phyloP scores from a whole-genome alignment of 2,888 invertebrate species.

The Drosophila atripex region DNA sequence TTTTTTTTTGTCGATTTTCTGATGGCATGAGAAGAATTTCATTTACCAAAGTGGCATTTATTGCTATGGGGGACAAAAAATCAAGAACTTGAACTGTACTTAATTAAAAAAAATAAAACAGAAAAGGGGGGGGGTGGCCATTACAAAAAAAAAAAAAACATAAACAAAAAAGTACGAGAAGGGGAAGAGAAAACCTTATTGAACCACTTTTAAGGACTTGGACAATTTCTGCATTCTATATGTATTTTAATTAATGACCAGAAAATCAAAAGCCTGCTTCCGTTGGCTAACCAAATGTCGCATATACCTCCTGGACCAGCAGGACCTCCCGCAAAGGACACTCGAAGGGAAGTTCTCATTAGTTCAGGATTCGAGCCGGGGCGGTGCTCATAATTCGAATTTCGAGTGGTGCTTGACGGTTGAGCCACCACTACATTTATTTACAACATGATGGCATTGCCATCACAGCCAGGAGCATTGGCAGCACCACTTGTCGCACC shows the following conservation, averaged over 20 bases:
- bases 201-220: slow-evolving; percentile 41
- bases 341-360: slow-evolving; percentile 7
- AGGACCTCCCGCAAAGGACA: neutral
- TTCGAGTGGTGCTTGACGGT: slow-evolving; percentile 54
- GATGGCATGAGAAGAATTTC: slow-evolving; percentile 34
- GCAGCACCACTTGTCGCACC: slow-evolving; percentile 29
- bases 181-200: neutral
- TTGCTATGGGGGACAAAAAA: slow-evolving; percentile 26
- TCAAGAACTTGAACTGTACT: slow-evolving; percentile 30
- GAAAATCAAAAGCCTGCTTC: slow-evolving; percentile 9
- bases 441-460: slow-evolving; percentile 40
- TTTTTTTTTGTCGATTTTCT: too few relatives aligned
- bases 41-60: slow-evolving; percentile 50
- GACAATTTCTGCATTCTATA: slow-evolving; percentile 27
- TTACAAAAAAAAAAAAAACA: neutral
- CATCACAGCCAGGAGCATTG: neutral
- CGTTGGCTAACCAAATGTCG: slow-evolving; percentile 31
- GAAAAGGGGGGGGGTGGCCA: neutral
- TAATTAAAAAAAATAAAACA: slow-evolving; percentile 37
- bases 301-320: slow-evolving; percentile 8
- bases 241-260: slow-evolving; percentile 68
- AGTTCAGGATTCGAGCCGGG: slow-evolving; percentile 3
- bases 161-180: too few relatives aligned
- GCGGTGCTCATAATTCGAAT: slow-evolving; percentile 62
- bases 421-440: slow-evolving; percentile 40